Evolutionary conservation across 2,888 invertebrate species (phyloP), one percentile per base, ranked within the genome.

Genomic region (Diloba caeruleocephala): DNA sequence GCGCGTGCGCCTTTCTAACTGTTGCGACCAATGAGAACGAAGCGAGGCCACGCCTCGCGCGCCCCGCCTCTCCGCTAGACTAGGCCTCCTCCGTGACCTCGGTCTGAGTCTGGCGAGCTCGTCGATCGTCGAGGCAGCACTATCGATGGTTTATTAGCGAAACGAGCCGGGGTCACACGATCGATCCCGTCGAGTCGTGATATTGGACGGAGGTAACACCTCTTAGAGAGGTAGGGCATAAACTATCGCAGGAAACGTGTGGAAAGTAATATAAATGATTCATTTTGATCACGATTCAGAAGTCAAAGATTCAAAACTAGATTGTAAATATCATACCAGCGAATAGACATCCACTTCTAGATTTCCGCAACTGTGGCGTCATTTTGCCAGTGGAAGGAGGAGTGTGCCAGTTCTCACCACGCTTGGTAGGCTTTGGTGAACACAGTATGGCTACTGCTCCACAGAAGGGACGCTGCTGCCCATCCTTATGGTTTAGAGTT

Each of bases 1-100:
- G 61, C 63, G 59, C 66, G 48, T 55, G 70, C 51, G 45, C 66
- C 74, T 74, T 74, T 72, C 72, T 74, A 74, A 71, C 67, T 46
- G 56, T 32, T 25, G 10, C 41, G 45, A 53, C 78, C 78, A 77
- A 72, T 72, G 10, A 57, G 34, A 61, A 61, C 53, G 23, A 28
- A 25, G 58, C 8, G 51, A 12, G 37, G 62, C 68, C 76, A 69
- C 76, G 68, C 75, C 77, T 62, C 64, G 44, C 43, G 42, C 59
- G 48, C 51, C 41, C 64, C 55, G 62, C 53, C 54, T 49, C 39
- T 21, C 36, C 49, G 34, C 55, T 50, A 32, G 15, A 14, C 45
- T 55, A 61, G 58, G 50, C 54, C 54, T 46, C 68, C 51, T 39
- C 13, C 39, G 14, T 66, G 54, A 55, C 59, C 58, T 46, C 14